Conservation (phyloP, 2,888 invertebrate genomes). For the Tanytarsus gracilentus region DNA sequence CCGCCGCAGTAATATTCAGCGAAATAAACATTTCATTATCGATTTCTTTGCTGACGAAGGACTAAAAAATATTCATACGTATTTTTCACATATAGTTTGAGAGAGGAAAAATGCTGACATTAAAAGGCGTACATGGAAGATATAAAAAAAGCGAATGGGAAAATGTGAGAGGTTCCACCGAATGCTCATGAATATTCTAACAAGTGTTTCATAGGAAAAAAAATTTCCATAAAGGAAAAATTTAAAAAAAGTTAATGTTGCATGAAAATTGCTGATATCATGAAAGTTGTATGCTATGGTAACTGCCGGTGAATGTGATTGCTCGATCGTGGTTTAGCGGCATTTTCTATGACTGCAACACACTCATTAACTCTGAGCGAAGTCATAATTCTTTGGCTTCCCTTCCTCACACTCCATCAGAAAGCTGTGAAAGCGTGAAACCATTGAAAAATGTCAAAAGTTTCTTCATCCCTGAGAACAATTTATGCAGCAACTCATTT, state of each 20-base stretch:
- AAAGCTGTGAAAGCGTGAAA: constrained; percentile 25
- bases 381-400: constrained; percentile 26
- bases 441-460: constrained; percentile 27
- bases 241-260: constrained; percentile 28
- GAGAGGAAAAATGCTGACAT: constrained; percentile 4
- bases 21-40: constrained; percentile 8
- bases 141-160: not conserved
- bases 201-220: constrained; percentile 14
- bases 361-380: not conserved
- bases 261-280: constrained; percentile 27
- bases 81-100: no score
- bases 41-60: not conserved
- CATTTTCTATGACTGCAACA: no score
- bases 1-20: no score
- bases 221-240: constrained; percentile 28
- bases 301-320: constrained; percentile 4
- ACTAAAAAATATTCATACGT: not conserved
- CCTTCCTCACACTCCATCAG: no score
- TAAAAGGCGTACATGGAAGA: not conserved
- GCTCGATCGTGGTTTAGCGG: constrained; percentile 17
- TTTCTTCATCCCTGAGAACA: constrained; percentile 7
- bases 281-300: not conserved
- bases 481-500: not conserved
- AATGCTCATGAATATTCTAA: constrained; percentile 28
- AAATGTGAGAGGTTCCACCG: constrained; percentile 3